Evolutionary conservation across 2,797 vertebrate species (phyloP).

Genomic region (Pangasius sanitwongsei): DNA sequence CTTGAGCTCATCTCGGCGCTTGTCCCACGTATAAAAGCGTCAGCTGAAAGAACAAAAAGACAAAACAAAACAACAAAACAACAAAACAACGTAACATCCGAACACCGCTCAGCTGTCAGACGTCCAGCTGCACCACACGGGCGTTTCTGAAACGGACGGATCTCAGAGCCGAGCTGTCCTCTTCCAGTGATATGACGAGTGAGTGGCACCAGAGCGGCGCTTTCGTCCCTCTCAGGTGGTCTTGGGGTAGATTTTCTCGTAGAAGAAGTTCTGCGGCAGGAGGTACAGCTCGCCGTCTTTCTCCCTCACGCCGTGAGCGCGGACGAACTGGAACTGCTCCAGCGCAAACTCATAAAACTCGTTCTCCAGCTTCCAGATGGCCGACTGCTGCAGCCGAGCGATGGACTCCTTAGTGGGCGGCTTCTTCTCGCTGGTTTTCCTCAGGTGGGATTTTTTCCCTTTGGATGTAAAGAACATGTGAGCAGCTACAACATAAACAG

Average conservation of each 20-base stretch:
- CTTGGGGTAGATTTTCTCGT: constrained; percentile 99
- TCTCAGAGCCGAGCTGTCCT: no score
- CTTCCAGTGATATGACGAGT: constrained; percentile 1
- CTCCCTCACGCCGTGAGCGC: constrained; percentile 94
- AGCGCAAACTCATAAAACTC: constrained; percentile 99
- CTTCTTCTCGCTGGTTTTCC: constrained; percentile 83
- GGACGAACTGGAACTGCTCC: constrained; percentile 98
- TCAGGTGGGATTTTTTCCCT: constrained; percentile 98
- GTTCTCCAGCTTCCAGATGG: constrained; percentile 99
- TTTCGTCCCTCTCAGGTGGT: constrained; percentile 76
- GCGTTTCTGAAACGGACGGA: neutral
- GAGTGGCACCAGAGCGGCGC: neutral
- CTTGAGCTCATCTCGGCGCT: neutral
- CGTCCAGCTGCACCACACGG: neutral
- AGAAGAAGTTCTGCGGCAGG: constrained; percentile 92
- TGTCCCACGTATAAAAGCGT: neutral
- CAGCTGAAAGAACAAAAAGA: neutral
- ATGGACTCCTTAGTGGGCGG: constrained; percentile 97
- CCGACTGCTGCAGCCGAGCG: constrained; percentile 93
- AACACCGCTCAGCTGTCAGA: neutral
- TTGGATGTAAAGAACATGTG: neutral
- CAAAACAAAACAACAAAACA: no score
- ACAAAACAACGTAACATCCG: neutral
- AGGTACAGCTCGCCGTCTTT: constrained; percentile 94
- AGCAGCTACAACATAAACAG: neutral